Evolutionary conservation across 35 echinoderm and acorn worm genomes (phyloP).

Genomic region (Ophiothrix spiculata): DNA sequence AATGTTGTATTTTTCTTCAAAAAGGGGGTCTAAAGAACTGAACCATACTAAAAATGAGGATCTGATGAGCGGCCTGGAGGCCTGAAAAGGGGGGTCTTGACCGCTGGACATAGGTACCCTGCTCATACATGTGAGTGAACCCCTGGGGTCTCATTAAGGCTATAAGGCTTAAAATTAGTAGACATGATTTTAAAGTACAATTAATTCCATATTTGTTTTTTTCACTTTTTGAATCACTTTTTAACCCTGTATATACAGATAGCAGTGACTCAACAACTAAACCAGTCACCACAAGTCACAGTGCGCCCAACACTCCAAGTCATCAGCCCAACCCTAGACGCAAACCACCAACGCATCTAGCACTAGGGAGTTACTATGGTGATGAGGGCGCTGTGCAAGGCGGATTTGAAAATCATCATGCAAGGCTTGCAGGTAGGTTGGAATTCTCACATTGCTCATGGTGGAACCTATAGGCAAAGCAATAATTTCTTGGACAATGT

Average conservation of each 20-base stretch:
- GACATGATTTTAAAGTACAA: too few relatives aligned
- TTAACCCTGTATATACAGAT: not conserved
- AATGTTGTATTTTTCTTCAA: too few relatives aligned
- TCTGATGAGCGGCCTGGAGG: too few relatives aligned
- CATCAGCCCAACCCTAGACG: not conserved
- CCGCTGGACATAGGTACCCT: not conserved
- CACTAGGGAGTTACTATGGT: not conserved
- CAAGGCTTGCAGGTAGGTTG: slow-evolving; percentile 58
- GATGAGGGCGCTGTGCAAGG: slow-evolving; percentile 19
- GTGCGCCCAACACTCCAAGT: not conserved
- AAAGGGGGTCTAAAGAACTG: too few relatives aligned
- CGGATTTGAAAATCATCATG: slow-evolving; percentile 54
- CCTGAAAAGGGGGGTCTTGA: too few relatives aligned
- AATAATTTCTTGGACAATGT: too few relatives aligned
- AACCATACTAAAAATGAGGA: too few relatives aligned
- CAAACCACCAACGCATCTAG: not conserved
- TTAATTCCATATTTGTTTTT: not conserved
- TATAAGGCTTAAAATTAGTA: too few relatives aligned
- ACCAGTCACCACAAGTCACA: not conserved
- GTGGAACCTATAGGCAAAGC: too few relatives aligned
- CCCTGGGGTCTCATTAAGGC: too few relatives aligned
- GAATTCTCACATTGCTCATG: too few relatives aligned
- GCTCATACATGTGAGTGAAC: not conserved
- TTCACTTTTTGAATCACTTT: not conserved
- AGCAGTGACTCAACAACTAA: not conserved